Conservation (phyloP, 2,113 vertebrate species). For the Saimiri boliviensis region DNA sequence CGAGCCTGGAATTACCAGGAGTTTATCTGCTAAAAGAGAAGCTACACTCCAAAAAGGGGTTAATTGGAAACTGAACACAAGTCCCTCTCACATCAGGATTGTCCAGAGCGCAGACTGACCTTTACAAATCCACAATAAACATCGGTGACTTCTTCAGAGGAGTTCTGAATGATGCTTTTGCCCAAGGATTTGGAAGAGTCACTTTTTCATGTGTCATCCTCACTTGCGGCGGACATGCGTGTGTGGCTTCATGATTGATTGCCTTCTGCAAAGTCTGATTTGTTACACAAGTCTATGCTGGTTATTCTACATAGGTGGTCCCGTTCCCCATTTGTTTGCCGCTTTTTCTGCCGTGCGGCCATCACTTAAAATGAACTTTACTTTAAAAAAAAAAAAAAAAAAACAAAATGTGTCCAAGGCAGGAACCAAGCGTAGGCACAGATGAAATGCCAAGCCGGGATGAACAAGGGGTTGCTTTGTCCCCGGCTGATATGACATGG, state of each 20-base stretch:
- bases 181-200: not conserved
- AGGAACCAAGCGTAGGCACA: no score
- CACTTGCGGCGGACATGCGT: not conserved
- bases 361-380: not conserved
- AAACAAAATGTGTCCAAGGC: no score
- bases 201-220: not conserved
- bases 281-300: not conserved
- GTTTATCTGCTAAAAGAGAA: no score
- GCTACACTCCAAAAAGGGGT: no score
- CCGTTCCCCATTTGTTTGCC: not conserved
- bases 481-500: no score
- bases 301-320: not conserved
- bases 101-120: not conserved
- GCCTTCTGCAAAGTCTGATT: not conserved
- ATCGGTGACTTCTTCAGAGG: not conserved
- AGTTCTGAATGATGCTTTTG: not conserved
- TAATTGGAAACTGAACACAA: not conserved
- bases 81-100: not conserved
- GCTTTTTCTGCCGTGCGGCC: not conserved
- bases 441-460: no score
- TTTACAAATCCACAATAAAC: not conserved
- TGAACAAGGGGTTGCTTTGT: no score
- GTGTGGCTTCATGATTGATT: not conserved
- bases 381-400: no score
- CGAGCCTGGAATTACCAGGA: not conserved